Base-by-base conservation (phyloP, 2,888 invertebrate genomes). In the Gortyna flavago region DNA sequence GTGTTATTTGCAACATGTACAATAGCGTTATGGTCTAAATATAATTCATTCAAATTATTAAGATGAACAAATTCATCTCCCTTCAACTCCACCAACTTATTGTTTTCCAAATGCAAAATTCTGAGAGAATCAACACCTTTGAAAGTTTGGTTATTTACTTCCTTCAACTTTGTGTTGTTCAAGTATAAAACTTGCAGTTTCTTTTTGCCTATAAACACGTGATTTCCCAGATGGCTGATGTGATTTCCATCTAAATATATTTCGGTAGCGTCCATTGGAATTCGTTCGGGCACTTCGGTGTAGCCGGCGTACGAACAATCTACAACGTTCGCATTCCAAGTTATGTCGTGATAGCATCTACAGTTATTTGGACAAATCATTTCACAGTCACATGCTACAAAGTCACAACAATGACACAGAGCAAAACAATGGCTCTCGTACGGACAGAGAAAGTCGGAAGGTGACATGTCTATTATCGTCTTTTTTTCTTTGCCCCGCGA, bases 221-320 rank as follows among this genome's bases (percentile, higher is more conserved):
- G 98, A 95, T 98, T 98, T 88, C 98, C 98, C 83, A 99, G 97
- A 91, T 98, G 97, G 81, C 97, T 97, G 87, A 99, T 97, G 91
- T 98, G 97, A 94, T 98, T 98, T 71, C 98, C 98, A 94, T 98
- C 98, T 91, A 99, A 97, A 96, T 98, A 98, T 91, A 99, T 98
- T 95, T 98, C 98, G 70, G 98, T 98, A 76, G 98, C 98, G 94
- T 98, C 98, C 98, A 99, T 98, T 41, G 99, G 99, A 89, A 99
- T 98, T 90, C 98, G 97, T 84, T 98, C 97, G 32, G 98, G 98
- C 59, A 98, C 98, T 90, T 97, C 97, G 78, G 97, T 97, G 91
- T 98, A 98, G 67, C 97, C 98, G 70, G 97, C 97, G 91, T 97
- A 97, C 70, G 98, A 98, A 94, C 98, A 98, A 94, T 98, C 98